Base-by-base conservation (phyloP, 2,888 invertebrate species). In the Abrostola triplasia region DNA sequence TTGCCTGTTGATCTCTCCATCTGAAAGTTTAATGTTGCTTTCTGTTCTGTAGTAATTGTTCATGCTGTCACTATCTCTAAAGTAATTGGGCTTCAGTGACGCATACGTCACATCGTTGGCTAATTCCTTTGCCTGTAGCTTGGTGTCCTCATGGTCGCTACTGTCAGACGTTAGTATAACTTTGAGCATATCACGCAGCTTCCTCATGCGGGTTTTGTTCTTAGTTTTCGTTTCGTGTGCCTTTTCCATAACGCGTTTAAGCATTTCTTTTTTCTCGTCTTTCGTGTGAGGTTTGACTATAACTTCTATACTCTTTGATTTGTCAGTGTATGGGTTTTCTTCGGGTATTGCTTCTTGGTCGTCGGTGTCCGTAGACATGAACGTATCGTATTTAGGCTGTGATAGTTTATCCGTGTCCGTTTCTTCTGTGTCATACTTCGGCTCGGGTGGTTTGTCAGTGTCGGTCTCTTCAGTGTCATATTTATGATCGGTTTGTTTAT, bases 141-240 rank as follows among this genome's bases (percentile, higher is more conserved):
- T 74, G 0, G 74, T 59, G 4, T 88, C 83, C 0, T 86, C 88
- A 11, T 79, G 78, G 0, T 83, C 86, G 52, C 87, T 88, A 44
- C 86, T 90, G 47, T 90, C 89, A 1, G 87, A 88, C 10, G 88
- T 89, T 2, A 92, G 67, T 65, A 91, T 86, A 1, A 86, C 76
- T 64, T 87, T 87, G 5, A 92, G 72, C 77, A 88, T 84, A 40
- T 89, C 80, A 36, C 77, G 75, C 12, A 91, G 64, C 57, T 85
- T 78, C 57, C 79, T 83, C 41, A 88, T 79, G 36, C 83, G 83
- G 38, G 71, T 75, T 80, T 83, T 89, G 13, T 76, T 85, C 40
- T 87, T 87, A 4, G 70, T 71, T 59, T 83, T 84, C 5, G 76
- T 82, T 36, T 78, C 73, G 41, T 83, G 75, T 9, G 84, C 83